phyloP scores from a whole-genome alignment of 2,113 vertebrate species.

The Passerina amoena region DNA sequence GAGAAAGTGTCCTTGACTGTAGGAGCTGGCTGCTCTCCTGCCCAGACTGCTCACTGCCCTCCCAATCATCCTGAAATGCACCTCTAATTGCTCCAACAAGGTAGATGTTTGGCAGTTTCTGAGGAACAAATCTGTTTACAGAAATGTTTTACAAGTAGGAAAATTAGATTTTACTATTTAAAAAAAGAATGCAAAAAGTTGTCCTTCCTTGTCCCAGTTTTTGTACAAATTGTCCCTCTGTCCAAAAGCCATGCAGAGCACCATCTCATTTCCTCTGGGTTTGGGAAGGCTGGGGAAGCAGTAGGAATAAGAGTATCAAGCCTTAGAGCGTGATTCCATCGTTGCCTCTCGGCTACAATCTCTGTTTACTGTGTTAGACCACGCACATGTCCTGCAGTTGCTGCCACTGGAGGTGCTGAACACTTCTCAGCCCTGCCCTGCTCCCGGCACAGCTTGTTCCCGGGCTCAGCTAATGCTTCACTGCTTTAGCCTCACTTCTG shows the following conservation, averaged over 20 bases:
- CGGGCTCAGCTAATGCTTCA: background rate
- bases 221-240: background rate
- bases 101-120: background rate
- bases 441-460: background rate
- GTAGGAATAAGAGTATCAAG: background rate
- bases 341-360: background rate
- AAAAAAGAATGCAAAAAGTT: background rate
- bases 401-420: background rate
- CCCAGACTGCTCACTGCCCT: background rate
- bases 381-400: background rate
- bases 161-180: background rate
- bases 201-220: background rate
- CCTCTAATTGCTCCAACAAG: background rate
- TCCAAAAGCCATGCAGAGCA: background rate
- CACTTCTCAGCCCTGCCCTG: background rate
- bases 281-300: background rate
- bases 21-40: background rate
- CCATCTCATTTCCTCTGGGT: background rate
- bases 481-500: background rate
- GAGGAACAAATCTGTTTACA: background rate
- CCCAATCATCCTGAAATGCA: background rate
- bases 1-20: background rate
- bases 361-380: background rate
- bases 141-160: background rate
- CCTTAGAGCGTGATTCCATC: rapidly evolving